A percentile compares a stretch with the other conserved stretches of the same genome.
Conservation (phyloP, 2,113 vertebrate genomes). For the Nerophis lumbriciformis region DNA sequence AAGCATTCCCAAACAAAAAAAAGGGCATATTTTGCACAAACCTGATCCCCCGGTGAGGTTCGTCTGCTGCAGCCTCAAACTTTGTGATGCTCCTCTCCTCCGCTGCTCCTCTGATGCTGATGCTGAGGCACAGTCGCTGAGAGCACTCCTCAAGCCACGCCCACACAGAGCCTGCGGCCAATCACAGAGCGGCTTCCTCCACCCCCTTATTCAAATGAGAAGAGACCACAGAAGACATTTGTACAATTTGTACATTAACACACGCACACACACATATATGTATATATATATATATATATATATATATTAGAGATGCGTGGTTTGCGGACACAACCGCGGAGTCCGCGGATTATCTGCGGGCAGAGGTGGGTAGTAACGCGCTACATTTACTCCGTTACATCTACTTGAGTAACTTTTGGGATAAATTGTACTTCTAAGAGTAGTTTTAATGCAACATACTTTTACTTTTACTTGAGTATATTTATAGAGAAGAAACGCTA, state of each 20-base stretch:
- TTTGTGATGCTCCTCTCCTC: conserved; percentile 39
- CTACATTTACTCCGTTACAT: too few species aligned
- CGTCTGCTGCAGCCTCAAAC: conserved; percentile 44
- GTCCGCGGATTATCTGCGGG: too few species aligned
- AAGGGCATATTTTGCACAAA: conserved; percentile 25
- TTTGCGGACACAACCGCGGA: too few species aligned
- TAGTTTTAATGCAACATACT: too few species aligned
- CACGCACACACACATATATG: too few species aligned
- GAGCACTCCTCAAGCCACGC: conserved; percentile 33
- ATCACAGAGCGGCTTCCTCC: conserved; percentile 36
- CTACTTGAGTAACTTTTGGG: too few species aligned
- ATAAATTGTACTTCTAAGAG: too few species aligned
- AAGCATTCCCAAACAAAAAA: background rate
- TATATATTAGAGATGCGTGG: too few species aligned
- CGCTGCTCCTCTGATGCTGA: conserved; percentile 7
- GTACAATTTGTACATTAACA: background rate
- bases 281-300: too few species aligned
- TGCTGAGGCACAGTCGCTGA: conserved; percentile 22
- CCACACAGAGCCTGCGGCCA: conserved; percentile 43
- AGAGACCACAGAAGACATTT: background rate
- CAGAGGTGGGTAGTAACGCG: too few species aligned
- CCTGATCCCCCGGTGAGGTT: conserved; percentile 26
- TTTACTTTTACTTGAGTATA: too few species aligned
- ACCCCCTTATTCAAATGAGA: background rate
- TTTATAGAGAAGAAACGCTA: too few species aligned